phyloP scores from a whole-genome alignment of 2,113 vertebrate genomes.

The Phaethon lepturus region DNA sequence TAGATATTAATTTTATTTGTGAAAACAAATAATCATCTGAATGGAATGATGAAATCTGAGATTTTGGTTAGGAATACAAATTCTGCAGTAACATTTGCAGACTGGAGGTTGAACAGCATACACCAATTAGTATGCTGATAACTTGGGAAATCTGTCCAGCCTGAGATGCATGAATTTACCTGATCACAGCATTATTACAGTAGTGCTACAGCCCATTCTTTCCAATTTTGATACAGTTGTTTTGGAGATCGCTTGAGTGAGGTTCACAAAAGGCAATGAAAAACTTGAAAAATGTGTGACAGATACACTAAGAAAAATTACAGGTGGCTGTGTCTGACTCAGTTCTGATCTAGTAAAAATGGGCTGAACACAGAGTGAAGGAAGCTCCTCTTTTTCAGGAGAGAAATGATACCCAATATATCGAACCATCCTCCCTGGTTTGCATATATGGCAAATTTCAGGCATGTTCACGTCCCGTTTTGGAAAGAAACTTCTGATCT shows the following conservation, averaged over 20 bases:
- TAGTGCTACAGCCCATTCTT: background rate
- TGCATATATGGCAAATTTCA: background rate
- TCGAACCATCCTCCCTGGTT: background rate
- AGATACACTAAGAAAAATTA: background rate
- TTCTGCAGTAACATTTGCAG: background rate
- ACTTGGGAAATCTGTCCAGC: background rate
- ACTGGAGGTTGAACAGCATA: background rate
- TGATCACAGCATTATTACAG: background rate
- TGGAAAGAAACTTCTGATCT: background rate
- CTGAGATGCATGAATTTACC: background rate
- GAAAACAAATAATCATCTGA: background rate
- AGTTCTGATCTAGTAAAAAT: background rate
- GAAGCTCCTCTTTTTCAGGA: background rate
- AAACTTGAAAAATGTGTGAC: background rate
- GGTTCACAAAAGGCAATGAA: background rate
- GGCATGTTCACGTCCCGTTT: background rate
- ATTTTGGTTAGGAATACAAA: background rate
- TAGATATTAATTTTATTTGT: background rate
- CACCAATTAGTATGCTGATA: background rate
- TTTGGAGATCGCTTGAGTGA: background rate
- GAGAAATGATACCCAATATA: background rate
- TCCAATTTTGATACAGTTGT: background rate
- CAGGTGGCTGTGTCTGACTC: background rate
- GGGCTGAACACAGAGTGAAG: background rate
- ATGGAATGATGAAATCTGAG: background rate